Base-by-base conservation (phyloP, 2,888 invertebrate species). In the Phymatocera aterrima region DNA sequence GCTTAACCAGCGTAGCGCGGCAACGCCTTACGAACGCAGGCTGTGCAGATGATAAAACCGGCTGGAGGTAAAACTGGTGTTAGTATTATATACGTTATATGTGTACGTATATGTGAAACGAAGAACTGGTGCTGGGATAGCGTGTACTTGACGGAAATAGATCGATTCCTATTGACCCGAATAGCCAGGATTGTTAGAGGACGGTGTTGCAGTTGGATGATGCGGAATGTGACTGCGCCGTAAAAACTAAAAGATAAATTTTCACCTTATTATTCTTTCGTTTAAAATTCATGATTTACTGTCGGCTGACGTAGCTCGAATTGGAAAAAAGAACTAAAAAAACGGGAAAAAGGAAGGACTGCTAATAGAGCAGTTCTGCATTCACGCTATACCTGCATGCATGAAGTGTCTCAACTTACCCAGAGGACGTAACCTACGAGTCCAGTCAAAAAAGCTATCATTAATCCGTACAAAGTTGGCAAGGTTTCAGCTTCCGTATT, bases 371-470 rank as follows among this genome's bases (percentile, higher is more conserved):
- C 57, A 28, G 3, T n/a, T n/a, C n/a, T n/a, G n/a, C n/a, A 43
- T 43, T 43, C 8, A 12, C 1, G 8, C 43, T 10, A 43, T 43
- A 18, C 3, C 34, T 18, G 34, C 34, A 37, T 18, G 15, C 34
- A 51, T n/a, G 34, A 72, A 15, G 1, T 21, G 24, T 31, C 43
- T 8, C 48, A n/a, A 88, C 89, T 89, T 82, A 90, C 90, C 90
- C 90, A 90, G 51, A 90, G 79, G 75, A 89, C 84, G 81, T 90
- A 89, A 78, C 89, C 90, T 37, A 90, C 80, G 61, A 89, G 79
- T 40, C 87, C 89, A 31, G 89, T 90, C 78, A 89, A 79, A 70
- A 89, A 85, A n/a, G 90, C 89, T 82, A 90, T 90, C 84, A 89
- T 84, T 80, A 90, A 84, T 77, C 90, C 90, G 78, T 89, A 89